Base-by-base conservation (phyloP, 2,113 vertebrate species). In the Catharus bicknelli region DNA sequence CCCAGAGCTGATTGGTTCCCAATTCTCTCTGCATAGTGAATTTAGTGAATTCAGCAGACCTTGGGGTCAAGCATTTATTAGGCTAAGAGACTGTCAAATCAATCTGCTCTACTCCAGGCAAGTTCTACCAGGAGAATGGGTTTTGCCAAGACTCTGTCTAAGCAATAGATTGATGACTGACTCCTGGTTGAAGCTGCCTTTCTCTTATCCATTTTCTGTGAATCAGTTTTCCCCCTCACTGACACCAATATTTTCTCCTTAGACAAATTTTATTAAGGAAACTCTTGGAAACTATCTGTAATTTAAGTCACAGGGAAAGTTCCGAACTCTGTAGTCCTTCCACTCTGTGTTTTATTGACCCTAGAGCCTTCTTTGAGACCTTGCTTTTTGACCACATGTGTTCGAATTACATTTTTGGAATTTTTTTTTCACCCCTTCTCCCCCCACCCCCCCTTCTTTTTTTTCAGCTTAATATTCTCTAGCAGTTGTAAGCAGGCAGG, bases 11-110 rank as follows among this genome's bases (percentile, higher is more conserved):
- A 96, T 79, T 96, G 95, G 86, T 92, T 97, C 97, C 92, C 92
- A 94, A 42, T 96, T 94, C 92, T 94, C 92, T 83, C 80, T 95
- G 95, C 95, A 95, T 88, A 94, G 93, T 93, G 91, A 93, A 96
- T 96, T 92, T 93, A 96, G 95, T 96, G 96, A 90, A 96, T 96
- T 96, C 96, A 96, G 95, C 93, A 94, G 92, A 97, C 97, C 95
- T 94, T 14, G 88, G 90, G 97, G 97, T 97, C 96, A 96, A 62
- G 78, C 93, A 93, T 97, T 96, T 97, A 96, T 96, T 97, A 97
- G 97, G 95, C 94, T 96, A 96, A 97, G 92, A 97, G 96, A 96
- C 93, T 96, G 95, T 95, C 94, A 95, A 91, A 97, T 97, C 96
- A 97, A 97, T 97, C 93, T 91, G 88, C 90, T 82, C 88, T 90